Base-by-base conservation (phyloP, 2,888 invertebrate species). In the Cryptocephalus moraei region DNA sequence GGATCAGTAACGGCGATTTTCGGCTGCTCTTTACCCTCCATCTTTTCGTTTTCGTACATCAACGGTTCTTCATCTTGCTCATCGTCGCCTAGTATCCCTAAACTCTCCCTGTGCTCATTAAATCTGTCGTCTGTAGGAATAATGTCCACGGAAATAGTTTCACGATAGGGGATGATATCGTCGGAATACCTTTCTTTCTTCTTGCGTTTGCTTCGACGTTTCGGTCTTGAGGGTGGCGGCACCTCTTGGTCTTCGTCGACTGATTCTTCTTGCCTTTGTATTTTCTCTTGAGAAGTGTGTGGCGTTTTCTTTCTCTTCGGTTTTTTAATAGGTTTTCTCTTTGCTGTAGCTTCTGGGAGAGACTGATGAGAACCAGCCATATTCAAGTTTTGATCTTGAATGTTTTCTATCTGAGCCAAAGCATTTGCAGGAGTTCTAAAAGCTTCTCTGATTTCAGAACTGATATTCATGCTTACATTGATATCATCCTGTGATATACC, bases 401-500 rank as follows among this genome's bases (percentile, higher is more conserved):
- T n/a, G 40, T 59, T 54, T 52, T 68, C 60, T 66, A 85, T 77
- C 45, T 81, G 75, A 32, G 81, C 77, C 44, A 85, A 72, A 9
- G 81, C 77, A 65, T 84, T 88, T 9, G 52, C 55, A 8, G 82
- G 81, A 49, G 76, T 77, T 64, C 79, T 76, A 61, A 89, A 83
- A 32, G 86, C 87, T 69, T 88, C 86, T 56, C 86, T 78, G 56
- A 90, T 85, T 71, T 89, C 88, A 44, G 81, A 80, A 61, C 83
- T 85, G 47, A 89, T 76, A 62, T 85, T 87, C 67, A 82, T 79
- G 50, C 86, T 83, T 49, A 87, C 76, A 68, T 84, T 83, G 64
- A 88, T 85, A 71, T 88, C 84, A 69, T 88, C 88, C 62, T 83
- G 82, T 54, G 88, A 87, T 62, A 88, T 82, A 51, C 87, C 89